Percentiles rank a stretch among this genome's conserved stretches.
Evolutionary conservation across 2,113 vertebrate genomes (phyloP).

Genomic region (Pseudorhombus dupliciocellatus): DNA sequence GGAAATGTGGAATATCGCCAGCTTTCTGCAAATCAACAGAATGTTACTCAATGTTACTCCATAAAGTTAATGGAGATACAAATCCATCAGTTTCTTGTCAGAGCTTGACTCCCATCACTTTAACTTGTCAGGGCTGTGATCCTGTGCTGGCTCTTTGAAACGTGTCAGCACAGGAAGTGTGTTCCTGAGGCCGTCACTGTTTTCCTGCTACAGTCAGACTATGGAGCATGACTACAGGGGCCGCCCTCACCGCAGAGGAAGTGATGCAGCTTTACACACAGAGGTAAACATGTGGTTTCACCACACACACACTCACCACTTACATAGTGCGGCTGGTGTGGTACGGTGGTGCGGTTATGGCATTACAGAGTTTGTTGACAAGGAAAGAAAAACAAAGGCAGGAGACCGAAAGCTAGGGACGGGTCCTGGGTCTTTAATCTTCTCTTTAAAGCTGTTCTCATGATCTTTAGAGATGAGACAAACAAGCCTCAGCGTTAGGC

Average conservation of each 20-base stretch:
- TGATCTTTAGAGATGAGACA: slow-evolving; percentile 27
- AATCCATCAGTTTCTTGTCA: not conserved
- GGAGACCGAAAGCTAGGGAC: not conserved
- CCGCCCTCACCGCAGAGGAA: slow-evolving; percentile 8
- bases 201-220: not conserved
- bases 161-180: slow-evolving; percentile 18
- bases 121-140: not conserved
- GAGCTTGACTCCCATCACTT: slow-evolving; percentile 23
- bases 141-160: not conserved
- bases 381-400: too few relatives aligned
- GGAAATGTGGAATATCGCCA: too few relatives aligned
- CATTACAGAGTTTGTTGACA: not conserved
- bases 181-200: not conserved
- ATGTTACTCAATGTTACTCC: too few relatives aligned
- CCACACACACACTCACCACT: not conserved
- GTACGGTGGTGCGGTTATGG: not conserved
- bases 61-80: not conserved
- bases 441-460: slow-evolving; percentile 43
- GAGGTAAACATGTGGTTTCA: slow-evolving; percentile 22
- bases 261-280: slow-evolving; percentile 16
- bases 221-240: not conserved
- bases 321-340: not conserved
- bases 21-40: too few relatives aligned
- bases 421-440: not conserved
- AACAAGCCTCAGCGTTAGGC: slow-evolving; percentile 16